These are phyloP conservation scores for Atta colombica DNA, from an alignment of 1,140 invertebrate species.

Conservation along the genomic window DNA sequence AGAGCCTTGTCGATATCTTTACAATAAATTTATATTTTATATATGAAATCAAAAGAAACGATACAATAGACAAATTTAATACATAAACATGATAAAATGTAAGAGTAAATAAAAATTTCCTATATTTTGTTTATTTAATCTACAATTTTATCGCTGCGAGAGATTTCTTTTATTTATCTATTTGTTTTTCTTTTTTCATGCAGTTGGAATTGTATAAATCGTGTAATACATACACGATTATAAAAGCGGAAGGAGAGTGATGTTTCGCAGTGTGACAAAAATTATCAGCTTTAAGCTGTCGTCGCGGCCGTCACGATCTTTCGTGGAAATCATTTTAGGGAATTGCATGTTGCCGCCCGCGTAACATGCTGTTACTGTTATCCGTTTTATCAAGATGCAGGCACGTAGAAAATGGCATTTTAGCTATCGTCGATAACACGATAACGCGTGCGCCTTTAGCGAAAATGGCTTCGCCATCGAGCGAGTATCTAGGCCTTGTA, in stretches of 20 bases:
- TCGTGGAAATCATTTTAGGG: constrained; percentile 54
- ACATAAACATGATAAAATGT: background rate
- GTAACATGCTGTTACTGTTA: constrained; percentile 11
- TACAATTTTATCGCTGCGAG: background rate
- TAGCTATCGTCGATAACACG: constrained; percentile 54
- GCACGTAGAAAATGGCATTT: constrained; percentile 63
- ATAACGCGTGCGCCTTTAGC: constrained; percentile 57
- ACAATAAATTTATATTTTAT: background rate
- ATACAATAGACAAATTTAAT: background rate
- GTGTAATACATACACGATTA: background rate
- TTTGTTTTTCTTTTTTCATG: background rate
- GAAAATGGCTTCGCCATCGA: constrained; percentile 34
- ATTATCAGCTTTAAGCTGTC: constrained; percentile 36
- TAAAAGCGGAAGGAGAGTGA: constrained; percentile 27
- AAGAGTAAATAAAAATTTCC: background rate
- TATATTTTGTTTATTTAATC: background rate
- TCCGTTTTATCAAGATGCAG: constrained; percentile 58
- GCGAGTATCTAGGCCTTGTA: background rate
- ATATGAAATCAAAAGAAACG: background rate
- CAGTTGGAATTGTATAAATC: background rate
- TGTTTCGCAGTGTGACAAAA: constrained; percentile 47
- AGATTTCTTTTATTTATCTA: background rate
- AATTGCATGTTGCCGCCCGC: constrained; percentile 50
- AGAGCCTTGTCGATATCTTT: background rate
- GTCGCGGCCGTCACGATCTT: constrained; percentile 39